These are phyloP conservation scores for Heliothis peltigera DNA, from an alignment of 2,888 invertebrate species.

Conservation along the genomic window DNA sequence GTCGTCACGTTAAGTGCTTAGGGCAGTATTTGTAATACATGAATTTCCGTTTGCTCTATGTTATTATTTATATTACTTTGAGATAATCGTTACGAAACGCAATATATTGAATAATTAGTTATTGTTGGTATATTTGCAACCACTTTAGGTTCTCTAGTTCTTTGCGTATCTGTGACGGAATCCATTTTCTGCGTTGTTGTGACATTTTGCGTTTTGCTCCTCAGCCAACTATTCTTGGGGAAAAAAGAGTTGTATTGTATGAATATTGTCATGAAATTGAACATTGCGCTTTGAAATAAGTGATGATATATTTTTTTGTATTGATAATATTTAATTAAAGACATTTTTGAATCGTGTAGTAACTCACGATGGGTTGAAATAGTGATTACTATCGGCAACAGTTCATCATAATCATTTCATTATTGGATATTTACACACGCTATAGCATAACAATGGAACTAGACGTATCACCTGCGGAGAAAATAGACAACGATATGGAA, in stretches of 20 bases:
- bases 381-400: slow-evolving; percentile 84
- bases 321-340: slow-evolving; percentile 55
- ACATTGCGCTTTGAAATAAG: slow-evolving; percentile 56
- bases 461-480: slow-evolving; percentile 78
- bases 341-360: slow-evolving; percentile 60
- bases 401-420: slow-evolving; percentile 74
- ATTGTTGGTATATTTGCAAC: not conserved
- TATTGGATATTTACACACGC: slow-evolving; percentile 66
- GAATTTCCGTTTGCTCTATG: too few relatives aligned
- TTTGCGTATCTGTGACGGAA: slow-evolving; percentile 68
- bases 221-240: slow-evolving; percentile 56
- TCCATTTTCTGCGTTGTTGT: slow-evolving; percentile 90
- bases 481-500: slow-evolving; percentile 79
- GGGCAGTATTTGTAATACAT: too few relatives aligned
- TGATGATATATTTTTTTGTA: slow-evolving; percentile 71
- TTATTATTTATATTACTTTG: too few relatives aligned
- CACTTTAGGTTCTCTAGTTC: not conserved
- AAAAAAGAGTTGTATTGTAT: slow-evolving; percentile 66
- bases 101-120: too few relatives aligned
- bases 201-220: slow-evolving; percentile 84
- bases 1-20: too few relatives aligned
- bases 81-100: too few relatives aligned
- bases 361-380: slow-evolving; percentile 86
- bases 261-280: slow-evolving; percentile 60
- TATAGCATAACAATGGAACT: slow-evolving; percentile 80